Evolutionary conservation across 2,113 vertebrate genomes (phyloP).

Genomic region (Oryzias curvinotus): DNA sequence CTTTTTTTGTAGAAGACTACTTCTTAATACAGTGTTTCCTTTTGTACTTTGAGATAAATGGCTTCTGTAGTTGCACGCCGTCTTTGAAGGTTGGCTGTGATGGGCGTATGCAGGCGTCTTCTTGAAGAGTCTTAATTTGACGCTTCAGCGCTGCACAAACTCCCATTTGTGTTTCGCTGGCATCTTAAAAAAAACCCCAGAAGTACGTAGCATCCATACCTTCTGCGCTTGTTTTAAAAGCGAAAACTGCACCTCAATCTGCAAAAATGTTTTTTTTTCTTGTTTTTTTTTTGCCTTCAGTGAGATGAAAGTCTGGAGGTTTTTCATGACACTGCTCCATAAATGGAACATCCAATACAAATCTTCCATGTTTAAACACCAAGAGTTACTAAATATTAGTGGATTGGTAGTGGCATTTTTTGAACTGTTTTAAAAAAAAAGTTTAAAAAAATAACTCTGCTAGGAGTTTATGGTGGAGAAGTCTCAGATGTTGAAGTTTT

Average conservation of each 20-base stretch:
- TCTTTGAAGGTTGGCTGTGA: constrained; percentile 68
- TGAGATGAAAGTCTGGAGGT: constrained; percentile 14
- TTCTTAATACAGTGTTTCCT: constrained; percentile 72
- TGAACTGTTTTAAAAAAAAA: background rate
- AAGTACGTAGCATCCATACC: constrained; percentile 64
- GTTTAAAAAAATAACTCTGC: background rate
- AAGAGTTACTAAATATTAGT: no score
- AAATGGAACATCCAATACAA: no score
- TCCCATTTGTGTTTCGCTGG: constrained; percentile 50
- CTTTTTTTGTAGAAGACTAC: constrained; percentile 60
- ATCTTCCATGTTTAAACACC: no score
- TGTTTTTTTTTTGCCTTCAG: constrained; percentile 12
- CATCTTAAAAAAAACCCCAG: constrained; percentile 41
- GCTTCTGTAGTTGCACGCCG: constrained; percentile 52
- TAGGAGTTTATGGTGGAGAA: background rate
- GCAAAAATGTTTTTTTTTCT: constrained; percentile 21
- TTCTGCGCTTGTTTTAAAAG: constrained; percentile 60
- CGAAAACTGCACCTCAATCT: constrained; percentile 21
- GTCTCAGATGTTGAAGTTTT: background rate
- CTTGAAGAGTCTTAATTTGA: constrained; percentile 68
- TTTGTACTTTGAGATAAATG: constrained; percentile 73
- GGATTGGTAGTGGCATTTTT: background rate
- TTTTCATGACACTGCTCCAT: background rate
- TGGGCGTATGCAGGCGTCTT: constrained; percentile 57
- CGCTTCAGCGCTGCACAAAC: constrained; percentile 48